A percentile compares a stretch with the other conserved stretches of the same genome.
Evolutionary conservation across 1,140 invertebrate species (phyloP).

Genomic region (Leptestheria dahalacensis): DNA sequence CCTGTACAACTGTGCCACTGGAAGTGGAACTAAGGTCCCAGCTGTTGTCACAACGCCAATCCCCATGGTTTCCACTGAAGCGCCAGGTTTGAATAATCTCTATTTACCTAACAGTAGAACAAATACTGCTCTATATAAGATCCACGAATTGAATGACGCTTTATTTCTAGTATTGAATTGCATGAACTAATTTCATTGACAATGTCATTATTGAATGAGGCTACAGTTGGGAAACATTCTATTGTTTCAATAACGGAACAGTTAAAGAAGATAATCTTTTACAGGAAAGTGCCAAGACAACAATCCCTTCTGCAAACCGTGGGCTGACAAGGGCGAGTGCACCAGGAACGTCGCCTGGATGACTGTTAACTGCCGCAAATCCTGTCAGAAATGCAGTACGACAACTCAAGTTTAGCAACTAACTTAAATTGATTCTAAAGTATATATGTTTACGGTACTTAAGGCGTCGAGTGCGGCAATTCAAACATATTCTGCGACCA

Average conservation of each 20-base stretch:
- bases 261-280: too few relatives aligned
- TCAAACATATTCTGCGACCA: conserved; percentile 22
- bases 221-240: too few relatives aligned
- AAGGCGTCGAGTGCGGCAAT: conserved; percentile 21
- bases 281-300: conserved; percentile 20
- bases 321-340: conserved; percentile 19
- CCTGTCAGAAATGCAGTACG: conserved; percentile 29
- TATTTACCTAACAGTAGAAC: not conserved
- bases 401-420: not conserved
- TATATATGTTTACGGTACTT: not conserved
- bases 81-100: conserved; percentile 7
- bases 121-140: not conserved
- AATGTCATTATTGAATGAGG: too few relatives aligned
- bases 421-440: not conserved
- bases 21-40: not conserved
- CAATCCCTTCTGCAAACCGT: conserved; percentile 20
- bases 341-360: conserved; percentile 24
- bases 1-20: conserved; percentile 21
- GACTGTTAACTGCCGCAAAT: conserved; percentile 25
- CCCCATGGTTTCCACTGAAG: conserved; percentile 12
- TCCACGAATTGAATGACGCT: too few relatives aligned
- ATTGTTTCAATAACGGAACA: too few relatives aligned
- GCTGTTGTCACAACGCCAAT: not conserved
- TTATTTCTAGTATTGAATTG: too few relatives aligned
- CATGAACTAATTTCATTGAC: too few relatives aligned